Conservation (phyloP, 1,140 invertebrate genomes). For the Tetramorium parvispinum region DNA sequence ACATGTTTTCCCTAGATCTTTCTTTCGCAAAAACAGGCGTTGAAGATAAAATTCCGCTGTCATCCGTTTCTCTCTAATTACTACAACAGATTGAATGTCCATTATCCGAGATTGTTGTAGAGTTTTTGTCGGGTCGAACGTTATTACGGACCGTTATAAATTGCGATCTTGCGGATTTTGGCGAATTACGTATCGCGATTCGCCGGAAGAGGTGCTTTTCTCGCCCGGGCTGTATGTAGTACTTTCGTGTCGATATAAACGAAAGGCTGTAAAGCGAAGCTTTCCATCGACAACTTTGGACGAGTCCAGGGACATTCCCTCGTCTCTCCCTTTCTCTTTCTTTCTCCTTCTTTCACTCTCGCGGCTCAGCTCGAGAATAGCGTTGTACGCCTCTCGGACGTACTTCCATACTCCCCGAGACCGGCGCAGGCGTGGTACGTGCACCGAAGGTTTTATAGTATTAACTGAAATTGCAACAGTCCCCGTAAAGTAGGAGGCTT, state of each 20-base stretch:
- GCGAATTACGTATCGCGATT: conserved; percentile 35
- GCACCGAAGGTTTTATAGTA: conserved; percentile 81
- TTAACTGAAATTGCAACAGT: conserved; percentile 82
- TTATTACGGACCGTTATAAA: neutral
- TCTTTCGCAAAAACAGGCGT: neutral
- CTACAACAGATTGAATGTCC: neutral
- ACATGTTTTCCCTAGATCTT: neutral
- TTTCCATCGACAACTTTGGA: conserved; percentile 70
- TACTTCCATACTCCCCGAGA: conserved; percentile 21
- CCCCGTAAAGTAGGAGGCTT: conserved; percentile 75
- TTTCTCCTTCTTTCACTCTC: neutral
- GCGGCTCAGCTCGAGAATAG: conserved; percentile 6
- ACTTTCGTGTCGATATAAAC: conserved; percentile 53
- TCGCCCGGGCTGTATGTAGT: neutral
- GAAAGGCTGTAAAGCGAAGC: conserved; percentile 66
- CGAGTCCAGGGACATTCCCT: conserved; percentile 50
- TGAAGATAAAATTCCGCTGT: neutral
- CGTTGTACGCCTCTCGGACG: conserved; percentile 26
- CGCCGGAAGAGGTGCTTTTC: conserved; percentile 24
- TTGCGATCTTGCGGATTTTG: neutral
- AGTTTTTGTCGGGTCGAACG: neutral
- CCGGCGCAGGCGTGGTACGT: conserved; percentile 60
- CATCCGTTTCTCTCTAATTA: neutral
- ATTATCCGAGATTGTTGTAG: neutral
- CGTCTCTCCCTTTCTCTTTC: conserved; percentile 1